A percentile compares a stretch with the other conserved stretches of the same genome.
These are phyloP conservation scores for Lamprologus sp. DNA, from an alignment of 2,113 vertebrate species.

Conservation along the genomic window DNA sequence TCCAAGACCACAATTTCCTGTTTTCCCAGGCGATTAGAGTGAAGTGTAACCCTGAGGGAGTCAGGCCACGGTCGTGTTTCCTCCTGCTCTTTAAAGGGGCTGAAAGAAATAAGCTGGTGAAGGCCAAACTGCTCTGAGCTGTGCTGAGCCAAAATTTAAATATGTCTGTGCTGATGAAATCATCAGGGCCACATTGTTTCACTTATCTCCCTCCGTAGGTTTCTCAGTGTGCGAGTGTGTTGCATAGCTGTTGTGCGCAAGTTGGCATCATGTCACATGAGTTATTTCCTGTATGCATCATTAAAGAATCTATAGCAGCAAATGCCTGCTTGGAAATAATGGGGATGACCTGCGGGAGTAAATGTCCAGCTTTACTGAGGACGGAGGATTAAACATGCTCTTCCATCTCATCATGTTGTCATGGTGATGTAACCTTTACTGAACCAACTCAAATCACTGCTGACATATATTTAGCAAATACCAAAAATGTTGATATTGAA, in stretches of 20 bases:
- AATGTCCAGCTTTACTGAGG: background rate
- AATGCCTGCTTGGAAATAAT: background rate
- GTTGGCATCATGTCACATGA: background rate
- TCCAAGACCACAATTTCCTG: slow-evolving; percentile 75
- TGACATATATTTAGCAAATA: background rate
- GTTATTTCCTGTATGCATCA: background rate
- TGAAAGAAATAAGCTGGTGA: background rate
- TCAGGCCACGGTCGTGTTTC: slow-evolving; percentile 85
- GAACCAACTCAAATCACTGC: background rate
- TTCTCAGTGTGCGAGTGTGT: background rate
- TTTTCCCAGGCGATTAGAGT: slow-evolving; percentile 79
- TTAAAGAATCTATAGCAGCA: background rate
- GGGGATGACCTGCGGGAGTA: background rate
- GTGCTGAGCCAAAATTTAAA: slow-evolving; percentile 57
- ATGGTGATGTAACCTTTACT: slow-evolving; percentile 58
- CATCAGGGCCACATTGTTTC: slow-evolving; percentile 79
- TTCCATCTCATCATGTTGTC: slow-evolving; percentile 26
- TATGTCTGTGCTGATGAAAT: slow-evolving; percentile 49
- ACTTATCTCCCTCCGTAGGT: slow-evolving; percentile 71
- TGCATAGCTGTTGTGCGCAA: background rate
- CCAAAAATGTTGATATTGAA: no score
- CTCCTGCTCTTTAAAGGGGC: slow-evolving; percentile 58
- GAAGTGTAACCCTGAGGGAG: slow-evolving; percentile 74
- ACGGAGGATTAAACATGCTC: background rate
- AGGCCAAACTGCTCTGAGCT: background rate